phyloP scores from a whole-genome alignment of 92 coral and sea anemone species.

The Montipora capitata region DNA sequence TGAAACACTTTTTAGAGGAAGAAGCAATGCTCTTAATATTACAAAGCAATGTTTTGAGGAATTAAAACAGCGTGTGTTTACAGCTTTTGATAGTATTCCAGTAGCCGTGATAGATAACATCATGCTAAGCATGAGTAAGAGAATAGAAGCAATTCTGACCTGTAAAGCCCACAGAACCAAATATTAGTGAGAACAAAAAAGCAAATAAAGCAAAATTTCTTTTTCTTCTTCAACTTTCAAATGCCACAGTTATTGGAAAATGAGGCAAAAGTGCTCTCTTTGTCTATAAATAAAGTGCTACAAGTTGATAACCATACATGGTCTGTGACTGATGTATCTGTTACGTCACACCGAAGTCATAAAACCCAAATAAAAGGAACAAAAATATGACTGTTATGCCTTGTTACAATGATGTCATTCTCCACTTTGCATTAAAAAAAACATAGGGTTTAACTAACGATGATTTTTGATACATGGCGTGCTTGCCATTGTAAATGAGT shows the following conservation, averaged over 20 bases:
- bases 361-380: neutral
- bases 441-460: neutral
- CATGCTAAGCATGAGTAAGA: neutral
- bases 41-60: neutral
- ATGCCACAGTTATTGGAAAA: too few species aligned
- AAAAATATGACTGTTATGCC: neutral
- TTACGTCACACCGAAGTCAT: neutral
- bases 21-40: neutral
- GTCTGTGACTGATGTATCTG: neutral
- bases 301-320: neutral
- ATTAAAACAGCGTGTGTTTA: slow-evolving; percentile 57
- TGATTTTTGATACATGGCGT: neutral
- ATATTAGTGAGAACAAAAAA: neutral
- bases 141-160: slow-evolving; percentile 1
- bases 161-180: neutral
- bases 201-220: too few species aligned
- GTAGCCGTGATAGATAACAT: slow-evolving; percentile 11
- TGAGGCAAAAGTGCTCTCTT: neutral
- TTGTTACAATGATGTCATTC: neutral
- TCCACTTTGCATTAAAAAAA: neutral
- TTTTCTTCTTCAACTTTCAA: too few species aligned
- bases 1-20: neutral
- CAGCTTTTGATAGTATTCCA: slow-evolving; percentile 41
- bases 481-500: neutral
- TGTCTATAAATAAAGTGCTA: slow-evolving; percentile 20